Percentiles rank a stretch among this genome's conserved stretches.
Evolutionary conservation across 2,113 vertebrate species (phyloP).

Genomic region (Chauna torquata): DNA sequence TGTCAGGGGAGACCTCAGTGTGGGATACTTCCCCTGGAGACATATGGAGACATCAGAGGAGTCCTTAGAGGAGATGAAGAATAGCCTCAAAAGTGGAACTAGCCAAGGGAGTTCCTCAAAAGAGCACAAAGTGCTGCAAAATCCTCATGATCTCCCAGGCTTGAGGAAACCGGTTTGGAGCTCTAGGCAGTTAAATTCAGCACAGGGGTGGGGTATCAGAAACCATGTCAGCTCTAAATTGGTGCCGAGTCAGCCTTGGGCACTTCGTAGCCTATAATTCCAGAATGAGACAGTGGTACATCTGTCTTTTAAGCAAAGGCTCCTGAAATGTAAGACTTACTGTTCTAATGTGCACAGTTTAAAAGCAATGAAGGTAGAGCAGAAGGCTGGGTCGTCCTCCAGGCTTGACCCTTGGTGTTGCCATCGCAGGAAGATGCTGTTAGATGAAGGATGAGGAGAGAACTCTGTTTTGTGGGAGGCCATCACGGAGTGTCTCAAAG

Average conservation of each 20-base stretch:
- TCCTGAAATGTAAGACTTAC: not conserved
- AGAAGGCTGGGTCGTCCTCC: not conserved
- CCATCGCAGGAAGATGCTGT: fast-evolving
- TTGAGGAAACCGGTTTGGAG: not conserved
- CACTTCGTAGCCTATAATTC: not conserved
- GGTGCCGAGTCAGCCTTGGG: not conserved
- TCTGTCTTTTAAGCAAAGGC: not conserved
- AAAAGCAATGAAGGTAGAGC: not conserved
- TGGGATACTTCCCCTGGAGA: not conserved
- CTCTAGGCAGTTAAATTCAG: not conserved
- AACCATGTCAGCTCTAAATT: not conserved
- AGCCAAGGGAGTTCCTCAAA: slow-evolving; percentile 38
- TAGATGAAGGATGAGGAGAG: not conserved
- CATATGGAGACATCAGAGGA: not conserved
- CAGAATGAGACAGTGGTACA: not conserved
- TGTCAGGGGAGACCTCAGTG: not conserved
- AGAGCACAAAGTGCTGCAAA: slow-evolving; percentile 30
- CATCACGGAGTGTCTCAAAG: not conserved
- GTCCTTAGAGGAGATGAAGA: not conserved
- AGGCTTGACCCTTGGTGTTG: not conserved
- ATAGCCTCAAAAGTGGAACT: not conserved
- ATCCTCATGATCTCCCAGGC: slow-evolving; percentile 3
- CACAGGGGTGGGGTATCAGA: not conserved
- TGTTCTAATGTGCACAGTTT: too few relatives aligned
- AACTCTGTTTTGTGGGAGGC: fast-evolving